Percentiles rank a stretch among this genome's conserved stretches.
Evolutionary conservation across 2,797 vertebrate species (phyloP).

Genomic region (Sylvilagus floridanus): DNA sequence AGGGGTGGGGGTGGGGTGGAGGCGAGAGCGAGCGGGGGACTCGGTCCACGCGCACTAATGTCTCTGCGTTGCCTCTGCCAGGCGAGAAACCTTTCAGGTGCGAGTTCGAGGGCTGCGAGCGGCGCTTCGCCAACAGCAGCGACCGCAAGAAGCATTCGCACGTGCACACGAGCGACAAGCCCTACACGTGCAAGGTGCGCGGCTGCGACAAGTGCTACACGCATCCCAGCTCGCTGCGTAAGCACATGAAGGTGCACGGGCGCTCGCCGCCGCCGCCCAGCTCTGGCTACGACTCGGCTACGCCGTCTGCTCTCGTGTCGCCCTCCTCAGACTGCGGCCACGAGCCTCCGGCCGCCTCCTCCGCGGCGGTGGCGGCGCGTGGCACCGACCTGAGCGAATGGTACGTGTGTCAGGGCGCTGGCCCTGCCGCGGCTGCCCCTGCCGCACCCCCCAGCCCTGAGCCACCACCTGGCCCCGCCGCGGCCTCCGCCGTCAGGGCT

Average conservation of each 20-base stretch:
- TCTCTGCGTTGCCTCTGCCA: conserved; percentile 87
- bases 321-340: conserved; percentile 96
- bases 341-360: conserved; percentile 89
- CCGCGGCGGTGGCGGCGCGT: conserved; percentile 90
- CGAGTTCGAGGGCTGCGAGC: conserved; percentile 98
- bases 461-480: conserved; percentile 88
- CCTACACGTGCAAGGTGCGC: conserved; percentile 99
- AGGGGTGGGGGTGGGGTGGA: neutral
- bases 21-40: neutral
- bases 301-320: conserved; percentile 93
- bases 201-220: conserved; percentile 99
- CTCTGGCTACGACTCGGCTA: conserved; percentile 96
- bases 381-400: conserved; percentile 96
- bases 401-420: conserved; percentile 97
- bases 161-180: conserved; percentile 99
- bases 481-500: conserved; percentile 61
- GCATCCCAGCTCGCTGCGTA: conserved; percentile 97
- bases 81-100: conserved; percentile 99
- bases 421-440: conserved; percentile 88
- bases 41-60: conserved; percentile 70
- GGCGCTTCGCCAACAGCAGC: conserved; percentile 99
- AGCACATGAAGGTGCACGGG: conserved; percentile 99
- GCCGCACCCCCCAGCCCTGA: conserved; percentile 86
- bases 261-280: conserved; percentile 98
- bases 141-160: conserved; percentile 99